Percentiles rank a stretch among this genome's conserved stretches.
phyloP scores from a whole-genome alignment of 2,888 invertebrate species.

The Drosophila conformis region DNA sequence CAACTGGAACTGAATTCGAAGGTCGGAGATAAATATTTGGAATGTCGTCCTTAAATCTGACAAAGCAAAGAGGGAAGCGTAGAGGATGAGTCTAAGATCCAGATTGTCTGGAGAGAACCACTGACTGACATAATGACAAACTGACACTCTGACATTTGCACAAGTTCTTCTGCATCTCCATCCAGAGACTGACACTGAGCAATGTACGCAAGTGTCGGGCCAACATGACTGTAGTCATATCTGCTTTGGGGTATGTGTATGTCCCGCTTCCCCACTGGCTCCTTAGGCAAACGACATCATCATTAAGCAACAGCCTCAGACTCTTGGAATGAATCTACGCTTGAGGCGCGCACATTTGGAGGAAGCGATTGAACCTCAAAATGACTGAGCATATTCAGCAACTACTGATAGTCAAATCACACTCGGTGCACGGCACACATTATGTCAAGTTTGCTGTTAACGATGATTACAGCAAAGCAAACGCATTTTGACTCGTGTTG shows the following conservation, averaged over 20 bases:
- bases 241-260: conserved; percentile 11
- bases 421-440: conserved; percentile 7
- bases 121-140: conserved; percentile 19
- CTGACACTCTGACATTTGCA: conserved; percentile 28
- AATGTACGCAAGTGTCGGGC: conserved; percentile 41
- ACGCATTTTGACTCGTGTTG: conserved; percentile 8
- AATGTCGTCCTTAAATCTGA: conserved; percentile 14
- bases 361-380: conserved; percentile 49
- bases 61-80: neutral
- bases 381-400: conserved; percentile 15
- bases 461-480: conserved; percentile 48
- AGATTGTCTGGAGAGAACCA: conserved; percentile 7
- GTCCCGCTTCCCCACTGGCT: neutral
- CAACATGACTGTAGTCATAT: conserved; percentile 16
- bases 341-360: conserved; percentile 17
- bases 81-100: neutral
- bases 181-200: conserved; percentile 41
- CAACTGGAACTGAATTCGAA: neutral
- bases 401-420: conserved; percentile 38
- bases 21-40: conserved; percentile 1
- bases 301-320: conserved; percentile 21
- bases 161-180: conserved; percentile 19
- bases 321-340: conserved; percentile 22
- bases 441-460: conserved; percentile 34
- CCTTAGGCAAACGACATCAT: conserved; percentile 20